phyloP scores from a whole-genome alignment of 2,888 invertebrate genomes.

The Drosophila diplacantha region DNA sequence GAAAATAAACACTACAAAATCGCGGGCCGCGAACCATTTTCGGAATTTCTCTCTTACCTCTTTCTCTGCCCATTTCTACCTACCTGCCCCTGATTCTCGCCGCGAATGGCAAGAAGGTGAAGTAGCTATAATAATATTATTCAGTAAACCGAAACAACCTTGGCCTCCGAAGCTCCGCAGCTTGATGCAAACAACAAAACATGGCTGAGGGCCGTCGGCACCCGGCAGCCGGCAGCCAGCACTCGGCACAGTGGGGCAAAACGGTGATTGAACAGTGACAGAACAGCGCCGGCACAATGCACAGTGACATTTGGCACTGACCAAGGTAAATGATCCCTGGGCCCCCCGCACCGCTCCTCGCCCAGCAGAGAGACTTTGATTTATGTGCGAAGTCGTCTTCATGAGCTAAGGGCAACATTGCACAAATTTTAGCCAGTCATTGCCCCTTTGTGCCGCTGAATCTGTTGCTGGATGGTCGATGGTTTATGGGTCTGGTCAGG shows the following conservation, averaged over 20 bases:
- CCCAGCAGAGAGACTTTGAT: constrained; percentile 45
- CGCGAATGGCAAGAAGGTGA: constrained; percentile 26
- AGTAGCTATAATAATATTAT: constrained; percentile 38
- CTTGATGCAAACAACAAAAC: constrained; percentile 51
- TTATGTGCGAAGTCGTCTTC: constrained; percentile 61
- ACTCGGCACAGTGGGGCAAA: constrained; percentile 58
- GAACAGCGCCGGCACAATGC: constrained; percentile 18
- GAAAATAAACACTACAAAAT: constrained; percentile 36
- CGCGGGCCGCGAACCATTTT: constrained; percentile 32
- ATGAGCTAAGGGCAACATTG: constrained; percentile 38
- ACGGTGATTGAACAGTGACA: constrained; percentile 20
- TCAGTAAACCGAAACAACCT: constrained; percentile 62
- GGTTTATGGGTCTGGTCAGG: constrained; percentile 38
- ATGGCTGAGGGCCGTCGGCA: constrained; percentile 35
- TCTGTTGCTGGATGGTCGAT: constrained; percentile 28
- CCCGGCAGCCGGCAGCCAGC: neutral
- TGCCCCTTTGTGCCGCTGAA: constrained; percentile 48
- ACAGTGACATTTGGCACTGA: constrained; percentile 40
- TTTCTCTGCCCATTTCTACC: constrained; percentile 23
- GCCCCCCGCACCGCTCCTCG: neutral
- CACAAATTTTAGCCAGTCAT: constrained; percentile 65
- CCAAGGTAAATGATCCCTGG: constrained; percentile 40
- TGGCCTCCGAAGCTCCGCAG: constrained; percentile 52
- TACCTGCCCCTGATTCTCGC: constrained; percentile 20
- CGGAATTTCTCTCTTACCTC: constrained; percentile 34